Percentiles rank a stretch among this genome's conserved stretches.
Conservation (phyloP, 2,113 vertebrate species). For the Reinhardtius hippoglossoides region DNA sequence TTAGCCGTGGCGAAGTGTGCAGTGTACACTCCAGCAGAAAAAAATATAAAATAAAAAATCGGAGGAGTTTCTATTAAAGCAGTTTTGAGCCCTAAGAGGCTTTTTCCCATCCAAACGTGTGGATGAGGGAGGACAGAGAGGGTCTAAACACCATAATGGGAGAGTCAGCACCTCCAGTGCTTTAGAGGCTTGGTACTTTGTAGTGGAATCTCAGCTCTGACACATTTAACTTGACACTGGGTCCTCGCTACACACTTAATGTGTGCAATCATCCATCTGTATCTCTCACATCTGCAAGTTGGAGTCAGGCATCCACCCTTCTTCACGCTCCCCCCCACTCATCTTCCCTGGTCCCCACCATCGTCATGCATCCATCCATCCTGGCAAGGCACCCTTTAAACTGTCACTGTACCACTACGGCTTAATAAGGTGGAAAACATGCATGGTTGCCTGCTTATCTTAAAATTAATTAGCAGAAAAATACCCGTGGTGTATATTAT, state of each 20-base stretch:
- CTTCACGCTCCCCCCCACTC: not conserved
- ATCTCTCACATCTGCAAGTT: conserved; percentile 1
- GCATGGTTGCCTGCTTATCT: conserved; percentile 54
- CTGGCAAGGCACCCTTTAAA: conserved; percentile 22
- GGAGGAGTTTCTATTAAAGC: conserved; percentile 69
- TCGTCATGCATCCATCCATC: conserved; percentile 14
- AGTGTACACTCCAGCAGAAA: conserved; percentile 39
- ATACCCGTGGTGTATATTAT: conserved; percentile 64
- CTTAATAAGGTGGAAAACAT: conserved; percentile 62
- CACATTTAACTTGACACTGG: conserved; percentile 35
- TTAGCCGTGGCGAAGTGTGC: conserved; percentile 60
- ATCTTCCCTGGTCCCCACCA: not conserved
- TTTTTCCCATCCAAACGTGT: conserved; percentile 63
- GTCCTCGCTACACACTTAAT: conserved; percentile 10
- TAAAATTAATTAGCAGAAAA: conserved; percentile 73
- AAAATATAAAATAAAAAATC: conserved; percentile 2
- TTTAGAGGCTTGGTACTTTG: conserved; percentile 64
- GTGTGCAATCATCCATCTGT: conserved; percentile 17
- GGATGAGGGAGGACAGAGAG: conserved; percentile 60
- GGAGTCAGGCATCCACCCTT: not conserved
- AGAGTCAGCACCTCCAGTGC: conserved; percentile 74
- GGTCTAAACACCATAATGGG: conserved; percentile 59
- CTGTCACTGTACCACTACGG: conserved; percentile 36
- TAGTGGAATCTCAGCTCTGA: conserved; percentile 44
- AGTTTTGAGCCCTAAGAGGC: conserved; percentile 71